Base-by-base conservation (phyloP, 1,140 invertebrate genomes). In the Polyergus mexicanus region DNA sequence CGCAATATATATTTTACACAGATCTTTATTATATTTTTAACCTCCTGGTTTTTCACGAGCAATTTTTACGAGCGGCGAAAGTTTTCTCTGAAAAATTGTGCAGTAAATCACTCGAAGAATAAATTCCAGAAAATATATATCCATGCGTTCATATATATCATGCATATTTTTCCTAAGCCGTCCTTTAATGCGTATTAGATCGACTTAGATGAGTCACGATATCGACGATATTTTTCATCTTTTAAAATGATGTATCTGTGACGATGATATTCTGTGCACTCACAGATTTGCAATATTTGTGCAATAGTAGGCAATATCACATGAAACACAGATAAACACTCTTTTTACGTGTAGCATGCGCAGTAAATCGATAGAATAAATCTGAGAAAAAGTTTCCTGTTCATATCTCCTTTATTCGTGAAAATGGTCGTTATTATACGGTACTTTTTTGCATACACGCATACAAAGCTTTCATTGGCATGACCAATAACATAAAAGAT, bases 351-450 rank as follows among this genome's bases (percentile, higher is more conserved):
- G 44, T 41, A 7, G 10, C 38, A 35, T n/a, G 25, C 60, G 11
- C 32, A 60, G 65, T 65, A 11, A 47, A 77, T 77, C 75, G 38
- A 6, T 58, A 13, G 16, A 54, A 51, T 35, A 77, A 63, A 65
- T 77, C 38, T 41, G 13, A 51, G 44, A 78, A n/a, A 78, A 51
- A 66, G 35, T 78, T 44, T 25, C 41, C 19, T 25, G 10, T 44
- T 32, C 75, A 19, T 47, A 22, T 65, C 62, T 66, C 25, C 13
- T 38, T 10, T 62, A 25, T 16, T 63, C 28, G 2, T 13, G 8
- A 78, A 44, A 78, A 66, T 22, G 44, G 13, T 3, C 41, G 19
- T 32, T 7, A 76, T 76, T 58, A 41, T 35, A 56, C 28, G 71
- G 6, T 32, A 11, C 35, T 32, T 22, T 51, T n/a, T 22, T 63